Evolutionary conservation across 1,140 invertebrate species (phyloP).

Genomic region (Amyelois transitella): DNA sequence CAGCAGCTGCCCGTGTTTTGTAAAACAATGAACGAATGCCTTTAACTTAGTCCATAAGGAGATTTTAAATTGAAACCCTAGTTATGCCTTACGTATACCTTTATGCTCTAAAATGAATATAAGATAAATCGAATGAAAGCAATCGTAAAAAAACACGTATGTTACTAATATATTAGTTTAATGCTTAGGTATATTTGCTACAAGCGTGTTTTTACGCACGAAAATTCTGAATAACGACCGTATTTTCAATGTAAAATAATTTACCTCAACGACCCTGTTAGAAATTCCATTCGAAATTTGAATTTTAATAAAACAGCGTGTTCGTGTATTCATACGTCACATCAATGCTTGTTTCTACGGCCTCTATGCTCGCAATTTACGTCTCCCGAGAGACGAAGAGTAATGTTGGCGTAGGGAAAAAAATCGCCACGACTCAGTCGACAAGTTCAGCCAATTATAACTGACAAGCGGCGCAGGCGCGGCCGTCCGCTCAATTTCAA

Average conservation of each 20-base stretch:
- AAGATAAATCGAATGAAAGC: too few species aligned
- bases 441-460: constrained; percentile 76
- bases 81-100: too few species aligned
- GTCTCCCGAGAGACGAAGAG: constrained; percentile 71
- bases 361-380: constrained; percentile 64
- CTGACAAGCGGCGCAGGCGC: constrained; percentile 56
- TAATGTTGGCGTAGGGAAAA: constrained; percentile 63
- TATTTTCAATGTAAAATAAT: not conserved
- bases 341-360: constrained; percentile 60
- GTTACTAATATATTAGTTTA: not conserved
- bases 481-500: constrained; percentile 39
- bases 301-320: constrained; percentile 65
- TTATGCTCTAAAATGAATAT: too few species aligned
- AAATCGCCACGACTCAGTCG: constrained; percentile 50
- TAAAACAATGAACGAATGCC: not conserved
- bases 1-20: constrained; percentile 21
- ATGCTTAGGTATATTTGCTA: not conserved
- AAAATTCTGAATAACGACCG: not conserved
- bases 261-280: constrained; percentile 25
- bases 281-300: constrained; percentile 53
- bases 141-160: too few species aligned
- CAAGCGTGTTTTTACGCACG: not conserved
- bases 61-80: too few species aligned
- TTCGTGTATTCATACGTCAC: constrained; percentile 64
- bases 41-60: too few species aligned